These are phyloP conservation scores for Copidosoma aretas DNA, from an alignment of 2,888 invertebrate genomes.

Conservation along the genomic window DNA sequence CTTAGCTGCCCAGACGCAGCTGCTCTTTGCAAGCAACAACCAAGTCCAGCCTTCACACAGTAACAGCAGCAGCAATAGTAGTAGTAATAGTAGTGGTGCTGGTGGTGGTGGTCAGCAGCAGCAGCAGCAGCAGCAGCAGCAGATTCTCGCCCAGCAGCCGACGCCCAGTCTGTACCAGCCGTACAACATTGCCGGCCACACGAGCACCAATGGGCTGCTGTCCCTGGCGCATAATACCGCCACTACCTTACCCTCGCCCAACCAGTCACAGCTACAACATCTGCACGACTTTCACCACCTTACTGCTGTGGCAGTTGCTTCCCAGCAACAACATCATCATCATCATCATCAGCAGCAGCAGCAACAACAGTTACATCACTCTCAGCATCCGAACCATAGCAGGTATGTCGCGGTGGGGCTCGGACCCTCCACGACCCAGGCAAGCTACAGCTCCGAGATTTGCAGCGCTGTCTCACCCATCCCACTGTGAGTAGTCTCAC, in stretches of 20 bases:
- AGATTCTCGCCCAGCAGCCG: conserved; percentile 26
- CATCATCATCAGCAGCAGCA: conserved; percentile 4
- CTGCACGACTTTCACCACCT: conserved; percentile 47
- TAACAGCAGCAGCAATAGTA: conserved; percentile 11
- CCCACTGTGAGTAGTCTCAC: conserved; percentile 49
- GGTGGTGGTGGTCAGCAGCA: background rate
- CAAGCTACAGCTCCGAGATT: conserved; percentile 47
- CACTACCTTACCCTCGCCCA: conserved; percentile 19
- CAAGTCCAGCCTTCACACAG: background rate
- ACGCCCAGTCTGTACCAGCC: conserved; percentile 60
- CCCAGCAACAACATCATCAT: conserved; percentile 28
- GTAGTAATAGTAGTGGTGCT: background rate
- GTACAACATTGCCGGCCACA: conserved; percentile 51
- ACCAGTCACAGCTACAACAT: conserved; percentile 45
- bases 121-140: background rate
- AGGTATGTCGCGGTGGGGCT: conserved; percentile 34
- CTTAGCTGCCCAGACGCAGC: conserved; percentile 22
- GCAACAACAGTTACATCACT: conserved; percentile 32
- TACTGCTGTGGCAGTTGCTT: conserved; percentile 32
- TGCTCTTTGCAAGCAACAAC: conserved; percentile 7
- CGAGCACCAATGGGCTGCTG: conserved; percentile 37
- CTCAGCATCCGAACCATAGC: conserved; percentile 26
- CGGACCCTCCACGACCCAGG: conserved; percentile 31
- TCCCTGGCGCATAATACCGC: conserved; percentile 29
- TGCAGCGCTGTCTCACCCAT: conserved; percentile 42